A percentile compares a stretch with the other conserved stretches of the same genome.
Conservation (phyloP, 1,140 invertebrate species). For the Luehdorfia chinensis region DNA sequence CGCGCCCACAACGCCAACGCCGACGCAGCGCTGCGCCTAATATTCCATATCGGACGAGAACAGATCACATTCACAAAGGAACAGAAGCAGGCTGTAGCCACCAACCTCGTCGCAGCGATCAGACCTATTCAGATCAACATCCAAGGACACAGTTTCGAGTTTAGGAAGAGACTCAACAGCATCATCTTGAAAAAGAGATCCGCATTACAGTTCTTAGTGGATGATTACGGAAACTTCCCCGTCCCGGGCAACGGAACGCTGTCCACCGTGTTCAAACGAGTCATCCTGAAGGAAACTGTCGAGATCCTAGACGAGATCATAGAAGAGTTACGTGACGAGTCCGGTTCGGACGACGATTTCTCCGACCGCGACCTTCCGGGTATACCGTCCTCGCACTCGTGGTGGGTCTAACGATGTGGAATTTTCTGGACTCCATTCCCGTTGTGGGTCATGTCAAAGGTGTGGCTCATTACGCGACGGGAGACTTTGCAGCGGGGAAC, state of each 20-base stretch:
- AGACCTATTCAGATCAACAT: background rate
- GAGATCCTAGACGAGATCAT: background rate
- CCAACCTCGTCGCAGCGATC: background rate
- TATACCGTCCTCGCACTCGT: background rate
- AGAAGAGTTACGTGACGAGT: background rate
- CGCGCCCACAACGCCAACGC: background rate
- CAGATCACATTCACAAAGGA: background rate
- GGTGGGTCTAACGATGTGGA: background rate
- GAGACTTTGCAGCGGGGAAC: background rate
- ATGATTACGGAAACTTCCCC: background rate
- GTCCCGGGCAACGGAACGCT: background rate
- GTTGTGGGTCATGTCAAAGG: background rate
- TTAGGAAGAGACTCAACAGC: too few relatives aligned
- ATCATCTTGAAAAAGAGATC: background rate
- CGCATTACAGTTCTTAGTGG: background rate
- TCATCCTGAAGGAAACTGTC: background rate
- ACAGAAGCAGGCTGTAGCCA: background rate
- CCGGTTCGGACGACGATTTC: background rate
- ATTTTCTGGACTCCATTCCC: background rate
- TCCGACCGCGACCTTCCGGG: background rate
- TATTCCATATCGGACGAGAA: background rate
- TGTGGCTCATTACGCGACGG: background rate
- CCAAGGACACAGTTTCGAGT: background rate
- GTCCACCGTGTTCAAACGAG: background rate
- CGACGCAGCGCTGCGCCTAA: background rate